These are phyloP conservation scores for Pluvialis apricaria DNA, from an alignment of 2,113 vertebrate species.

Conservation along the genomic window DNA sequence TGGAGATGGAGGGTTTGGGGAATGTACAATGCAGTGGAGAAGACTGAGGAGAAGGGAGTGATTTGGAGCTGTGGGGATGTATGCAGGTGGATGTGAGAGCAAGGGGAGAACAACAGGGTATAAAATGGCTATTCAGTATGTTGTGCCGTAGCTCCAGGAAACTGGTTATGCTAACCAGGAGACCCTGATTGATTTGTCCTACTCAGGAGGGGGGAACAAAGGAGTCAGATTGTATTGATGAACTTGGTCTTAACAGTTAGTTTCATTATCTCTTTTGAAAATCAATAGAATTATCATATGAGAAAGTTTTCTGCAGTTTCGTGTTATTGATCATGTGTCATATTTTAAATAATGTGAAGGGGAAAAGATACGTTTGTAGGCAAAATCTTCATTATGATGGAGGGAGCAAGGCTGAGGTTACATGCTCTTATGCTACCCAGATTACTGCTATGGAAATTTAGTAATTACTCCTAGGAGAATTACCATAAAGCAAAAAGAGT, in stretches of 20 bases:
- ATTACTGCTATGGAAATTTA: neutral
- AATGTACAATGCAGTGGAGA: neutral
- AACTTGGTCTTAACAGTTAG: neutral
- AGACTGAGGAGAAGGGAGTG: neutral
- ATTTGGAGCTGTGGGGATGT: neutral
- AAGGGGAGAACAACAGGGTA: neutral
- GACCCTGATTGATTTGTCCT: neutral
- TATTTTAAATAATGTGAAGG: neutral
- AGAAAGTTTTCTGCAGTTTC: conserved; percentile 24
- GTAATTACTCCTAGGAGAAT: neutral
- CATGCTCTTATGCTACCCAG: neutral
- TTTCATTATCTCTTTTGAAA: conserved; percentile 41
- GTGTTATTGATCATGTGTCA: conserved; percentile 18
- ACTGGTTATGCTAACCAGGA: neutral
- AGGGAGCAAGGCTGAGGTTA: neutral
- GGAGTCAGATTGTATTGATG: neutral
- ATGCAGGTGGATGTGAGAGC: neutral
- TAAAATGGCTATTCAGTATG: neutral
- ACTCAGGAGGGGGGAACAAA: neutral
- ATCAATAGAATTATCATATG: conserved; percentile 32
- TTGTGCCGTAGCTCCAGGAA: neutral
- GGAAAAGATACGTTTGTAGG: neutral
- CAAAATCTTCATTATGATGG: neutral
- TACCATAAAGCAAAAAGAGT: neutral
- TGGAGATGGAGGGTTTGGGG: neutral